Percentiles rank a stretch among this genome's conserved stretches.
These are phyloP conservation scores for Thymallus thymallus DNA, from an alignment of 2,113 vertebrate genomes.

Conservation along the genomic window DNA sequence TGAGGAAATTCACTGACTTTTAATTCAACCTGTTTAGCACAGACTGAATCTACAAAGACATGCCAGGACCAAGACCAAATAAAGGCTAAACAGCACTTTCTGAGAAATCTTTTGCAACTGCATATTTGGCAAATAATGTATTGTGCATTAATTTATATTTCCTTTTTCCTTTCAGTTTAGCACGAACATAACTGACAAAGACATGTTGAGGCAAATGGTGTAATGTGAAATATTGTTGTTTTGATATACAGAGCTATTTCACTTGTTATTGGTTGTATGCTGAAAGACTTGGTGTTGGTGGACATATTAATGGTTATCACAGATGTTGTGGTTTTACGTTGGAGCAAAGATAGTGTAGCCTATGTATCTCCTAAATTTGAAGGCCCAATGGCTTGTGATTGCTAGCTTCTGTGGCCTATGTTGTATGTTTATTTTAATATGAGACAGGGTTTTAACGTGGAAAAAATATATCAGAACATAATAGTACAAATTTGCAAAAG, in stretches of 20 bases:
- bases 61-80: too few relatives aligned
- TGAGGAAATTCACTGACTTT: too few relatives aligned
- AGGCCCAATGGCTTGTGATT: slow-evolving; percentile 48
- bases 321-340: not conserved
- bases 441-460: slow-evolving; percentile 65
- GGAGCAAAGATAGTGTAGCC: not conserved
- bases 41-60: too few relatives aligned
- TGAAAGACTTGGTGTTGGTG: not conserved
- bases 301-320: not conserved
- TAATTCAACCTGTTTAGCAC: too few relatives aligned
- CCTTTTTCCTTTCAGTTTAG: too few relatives aligned
- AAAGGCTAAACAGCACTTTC: too few relatives aligned
- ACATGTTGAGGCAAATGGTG: slow-evolving; percentile 4
- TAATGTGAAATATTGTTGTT: not conserved
- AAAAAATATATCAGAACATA: slow-evolving; percentile 59
- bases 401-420: slow-evolving; percentile 65
- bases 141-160: too few relatives aligned
- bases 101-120: too few relatives aligned
- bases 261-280: too few relatives aligned
- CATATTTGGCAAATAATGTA: too few relatives aligned
- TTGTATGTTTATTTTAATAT: slow-evolving; percentile 65
- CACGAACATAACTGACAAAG: too few relatives aligned
- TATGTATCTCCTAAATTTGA: not conserved
- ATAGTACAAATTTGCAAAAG: slow-evolving; percentile 75
- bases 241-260: not conserved